phyloP scores from a whole-genome alignment of 2,888 invertebrate genomes.

The Dolichomitus sp. region DNA sequence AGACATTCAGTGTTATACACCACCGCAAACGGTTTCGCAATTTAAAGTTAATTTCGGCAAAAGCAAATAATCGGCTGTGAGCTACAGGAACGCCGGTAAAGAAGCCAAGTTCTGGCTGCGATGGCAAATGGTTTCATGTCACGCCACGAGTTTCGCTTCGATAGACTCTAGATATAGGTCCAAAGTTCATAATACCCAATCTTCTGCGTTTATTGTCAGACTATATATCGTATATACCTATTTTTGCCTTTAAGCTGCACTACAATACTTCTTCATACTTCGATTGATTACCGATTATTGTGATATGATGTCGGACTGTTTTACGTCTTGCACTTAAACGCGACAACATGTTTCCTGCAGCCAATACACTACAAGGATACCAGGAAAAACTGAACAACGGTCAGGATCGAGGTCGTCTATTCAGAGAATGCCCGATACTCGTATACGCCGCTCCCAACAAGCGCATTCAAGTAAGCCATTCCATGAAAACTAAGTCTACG shows the following conservation, averaged over 20 bases:
- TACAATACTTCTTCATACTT: background rate
- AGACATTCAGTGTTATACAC: constrained; percentile 49
- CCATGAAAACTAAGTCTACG: constrained; percentile 44
- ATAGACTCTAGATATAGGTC: too few species aligned
- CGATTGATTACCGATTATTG: constrained; percentile 43
- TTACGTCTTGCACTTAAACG: constrained; percentile 25
- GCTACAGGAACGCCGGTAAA: constrained; percentile 50
- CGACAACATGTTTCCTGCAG: background rate
- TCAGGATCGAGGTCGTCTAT: constrained; percentile 39
- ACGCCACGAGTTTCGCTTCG: constrained; percentile 76
- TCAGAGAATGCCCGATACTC: constrained; percentile 4
- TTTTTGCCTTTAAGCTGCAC: constrained; percentile 1
- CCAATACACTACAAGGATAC: background rate
- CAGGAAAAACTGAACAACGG: constrained; percentile 11
- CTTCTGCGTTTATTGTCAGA: constrained; percentile 3
- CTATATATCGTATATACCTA: constrained; percentile 22
- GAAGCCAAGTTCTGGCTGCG: constrained; percentile 54
- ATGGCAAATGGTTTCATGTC: constrained; percentile 78
- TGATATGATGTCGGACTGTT: constrained; percentile 18
- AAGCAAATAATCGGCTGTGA: constrained; percentile 81
- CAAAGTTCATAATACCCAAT: constrained; percentile 37
- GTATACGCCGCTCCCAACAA: background rate
- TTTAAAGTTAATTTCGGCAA: constrained; percentile 83
- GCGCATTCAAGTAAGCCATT: constrained; percentile 45
- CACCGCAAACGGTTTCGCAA: constrained; percentile 75